A percentile compares a stretch with the other conserved stretches of the same genome.
Evolutionary conservation across 2,113 vertebrate species (phyloP).

Genomic region (Neogobius melanostomus): DNA sequence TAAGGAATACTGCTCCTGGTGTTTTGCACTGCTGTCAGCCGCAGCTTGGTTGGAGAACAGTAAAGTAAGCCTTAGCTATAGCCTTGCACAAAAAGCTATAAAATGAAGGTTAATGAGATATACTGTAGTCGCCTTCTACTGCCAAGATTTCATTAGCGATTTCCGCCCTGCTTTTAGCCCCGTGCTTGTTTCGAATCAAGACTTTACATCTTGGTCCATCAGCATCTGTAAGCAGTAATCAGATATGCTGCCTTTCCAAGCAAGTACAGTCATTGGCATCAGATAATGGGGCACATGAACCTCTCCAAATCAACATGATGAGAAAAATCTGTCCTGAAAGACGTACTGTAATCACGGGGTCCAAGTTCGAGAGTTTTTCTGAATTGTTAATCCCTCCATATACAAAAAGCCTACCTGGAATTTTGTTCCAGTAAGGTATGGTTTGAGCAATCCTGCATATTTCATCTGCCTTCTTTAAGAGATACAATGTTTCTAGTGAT

Average conservation of each 20-base stretch:
- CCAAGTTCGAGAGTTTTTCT: slow-evolving; percentile 7
- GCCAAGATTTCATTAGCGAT: slow-evolving; percentile 69
- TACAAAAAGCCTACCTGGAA: no score
- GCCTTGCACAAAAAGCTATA: not conserved
- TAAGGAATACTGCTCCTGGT: no score
- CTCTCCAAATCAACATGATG: slow-evolving; percentile 4
- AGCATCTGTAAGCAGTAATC: slow-evolving; percentile 53
- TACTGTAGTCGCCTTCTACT: slow-evolving; percentile 7
- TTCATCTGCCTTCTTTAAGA: no score
- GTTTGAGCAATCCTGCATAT: no score
- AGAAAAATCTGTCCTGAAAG: slow-evolving; percentile 14
- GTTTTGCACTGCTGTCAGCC: no score
- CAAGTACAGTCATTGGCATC: slow-evolving; percentile 19
- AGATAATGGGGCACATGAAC: slow-evolving; percentile 14
- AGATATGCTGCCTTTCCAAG: slow-evolving; percentile 47
- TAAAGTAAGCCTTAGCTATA: not conserved
- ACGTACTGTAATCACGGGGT: not conserved
- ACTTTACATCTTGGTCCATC: slow-evolving; percentile 54
- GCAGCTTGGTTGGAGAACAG: no score
- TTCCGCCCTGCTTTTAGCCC: slow-evolving; percentile 55
- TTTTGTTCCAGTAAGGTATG: no score
- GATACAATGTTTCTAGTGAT: no score
- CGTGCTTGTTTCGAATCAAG: slow-evolving; percentile 53
- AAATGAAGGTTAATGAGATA: not conserved
- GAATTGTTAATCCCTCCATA: no score